These are phyloP conservation scores for Vanessa atalanta DNA, from an alignment of 1,140 invertebrate genomes.

Conservation along the genomic window DNA sequence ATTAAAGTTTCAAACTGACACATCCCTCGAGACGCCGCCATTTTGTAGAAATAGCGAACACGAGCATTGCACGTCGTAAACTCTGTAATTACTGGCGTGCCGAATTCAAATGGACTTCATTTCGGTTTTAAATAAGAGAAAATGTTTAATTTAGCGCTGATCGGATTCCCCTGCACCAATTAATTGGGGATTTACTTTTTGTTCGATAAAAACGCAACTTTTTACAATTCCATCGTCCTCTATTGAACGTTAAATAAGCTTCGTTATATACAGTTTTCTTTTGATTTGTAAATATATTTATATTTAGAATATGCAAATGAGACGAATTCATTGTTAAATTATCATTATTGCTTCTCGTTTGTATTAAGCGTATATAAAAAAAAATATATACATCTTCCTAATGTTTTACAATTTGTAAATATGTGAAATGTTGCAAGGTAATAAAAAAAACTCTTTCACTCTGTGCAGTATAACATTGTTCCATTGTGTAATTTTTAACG, in stretches of 20 bases:
- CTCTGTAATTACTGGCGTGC: conserved; percentile 74
- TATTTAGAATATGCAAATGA: neutral
- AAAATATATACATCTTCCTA: neutral
- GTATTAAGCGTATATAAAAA: too few species aligned
- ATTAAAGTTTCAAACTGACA: conserved; percentile 61
- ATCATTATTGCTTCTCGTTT: too few species aligned
- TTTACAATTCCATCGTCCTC: conserved; percentile 30
- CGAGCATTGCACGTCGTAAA: conserved; percentile 75
- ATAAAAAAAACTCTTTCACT: neutral
- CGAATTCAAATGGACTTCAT: conserved; percentile 79
- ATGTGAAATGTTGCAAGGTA: neutral
- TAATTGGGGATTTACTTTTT: conserved; percentile 71
- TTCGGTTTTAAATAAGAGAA: conserved; percentile 80
- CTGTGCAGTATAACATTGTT: neutral
- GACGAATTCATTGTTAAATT: too few species aligned
- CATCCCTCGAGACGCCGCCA: conserved; percentile 50
- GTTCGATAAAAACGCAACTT: conserved; percentile 23
- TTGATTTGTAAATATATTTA: conserved; percentile 12
- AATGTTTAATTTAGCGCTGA: conserved; percentile 78
- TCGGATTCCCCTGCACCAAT: conserved; percentile 68
- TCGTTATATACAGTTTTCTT: conserved; percentile 25
- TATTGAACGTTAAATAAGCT: conserved; percentile 38
- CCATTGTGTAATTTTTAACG: conserved; percentile 13
- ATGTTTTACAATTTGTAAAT: conserved; percentile 8
- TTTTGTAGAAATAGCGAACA: conserved; percentile 59